phyloP scores from a whole-genome alignment of 30 jellyfish, hydroid and myxozoan species.

The Aurelia aurita region DNA sequence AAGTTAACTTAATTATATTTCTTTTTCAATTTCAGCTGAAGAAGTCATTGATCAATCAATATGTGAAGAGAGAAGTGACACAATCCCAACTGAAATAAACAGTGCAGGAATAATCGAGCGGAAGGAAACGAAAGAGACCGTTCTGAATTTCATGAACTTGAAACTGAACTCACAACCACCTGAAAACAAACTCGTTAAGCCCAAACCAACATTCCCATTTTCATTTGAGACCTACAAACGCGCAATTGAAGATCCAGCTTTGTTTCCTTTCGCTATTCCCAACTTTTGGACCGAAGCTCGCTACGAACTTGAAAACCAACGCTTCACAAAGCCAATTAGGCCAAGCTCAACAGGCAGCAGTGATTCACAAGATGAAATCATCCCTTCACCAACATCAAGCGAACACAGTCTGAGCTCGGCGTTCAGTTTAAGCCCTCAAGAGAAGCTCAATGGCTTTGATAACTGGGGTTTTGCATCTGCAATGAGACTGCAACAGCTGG shows the following conservation, averaged over 20 bases:
- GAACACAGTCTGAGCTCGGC: constrained; percentile 76
- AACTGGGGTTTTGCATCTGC: constrained; percentile 86
- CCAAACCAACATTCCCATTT: constrained; percentile 79
- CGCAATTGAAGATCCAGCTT: constrained; percentile 68
- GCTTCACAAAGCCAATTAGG: constrained; percentile 30
- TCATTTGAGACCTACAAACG: constrained; percentile 68
- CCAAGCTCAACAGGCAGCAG: constrained; percentile 67
- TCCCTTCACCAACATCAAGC: constrained; percentile 89
- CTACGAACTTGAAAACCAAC: constrained; percentile 11
- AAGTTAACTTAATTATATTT: background rate
- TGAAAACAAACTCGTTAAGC: constrained; percentile 51
- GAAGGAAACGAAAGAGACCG: background rate
- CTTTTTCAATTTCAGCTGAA: background rate
- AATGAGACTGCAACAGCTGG: constrained; percentile 66
- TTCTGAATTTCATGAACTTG: background rate
- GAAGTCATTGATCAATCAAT: background rate
- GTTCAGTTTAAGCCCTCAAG: constrained; percentile 79
- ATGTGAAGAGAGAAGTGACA: background rate
- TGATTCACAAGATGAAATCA: constrained; percentile 75
- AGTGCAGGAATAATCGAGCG: background rate
- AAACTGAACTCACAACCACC: background rate
- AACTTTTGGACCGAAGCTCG: constrained; percentile 60
- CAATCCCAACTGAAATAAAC: background rate
- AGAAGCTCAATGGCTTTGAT: constrained; percentile 52
- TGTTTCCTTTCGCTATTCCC: constrained; percentile 77